A percentile compares a stretch with the other conserved stretches of the same genome.
phyloP scores from a whole-genome alignment of 2,113 vertebrate species.

The Bujurquina vittata region DNA sequence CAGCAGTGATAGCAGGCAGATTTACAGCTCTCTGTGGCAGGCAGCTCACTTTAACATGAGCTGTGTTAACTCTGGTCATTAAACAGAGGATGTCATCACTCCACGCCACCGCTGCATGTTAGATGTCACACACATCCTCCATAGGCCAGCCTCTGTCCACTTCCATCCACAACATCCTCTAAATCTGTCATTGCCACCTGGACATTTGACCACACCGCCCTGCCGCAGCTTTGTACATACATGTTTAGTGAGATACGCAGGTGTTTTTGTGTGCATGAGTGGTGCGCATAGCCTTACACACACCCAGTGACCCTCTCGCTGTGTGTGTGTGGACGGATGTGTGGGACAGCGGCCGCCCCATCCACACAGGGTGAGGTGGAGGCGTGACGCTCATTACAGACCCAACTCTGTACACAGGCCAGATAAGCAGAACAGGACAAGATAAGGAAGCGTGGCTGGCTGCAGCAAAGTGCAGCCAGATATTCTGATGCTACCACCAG shows the following conservation, averaged over 20 bases:
- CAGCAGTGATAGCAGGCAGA: slow-evolving; percentile 84
- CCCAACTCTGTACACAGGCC: slow-evolving; percentile 73
- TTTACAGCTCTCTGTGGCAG: slow-evolving; percentile 83
- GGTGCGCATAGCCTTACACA: slow-evolving; percentile 14
- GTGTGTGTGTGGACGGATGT: slow-evolving; percentile 74
- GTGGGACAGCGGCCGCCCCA: slow-evolving; percentile 82
- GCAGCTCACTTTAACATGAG: slow-evolving; percentile 82
- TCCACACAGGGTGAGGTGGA: slow-evolving; percentile 80
- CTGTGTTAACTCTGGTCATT: slow-evolving; percentile 88
- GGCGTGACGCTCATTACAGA: slow-evolving; percentile 69
- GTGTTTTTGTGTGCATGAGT: slow-evolving; percentile 41
- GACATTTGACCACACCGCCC: slow-evolving; percentile 85
- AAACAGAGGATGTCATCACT: slow-evolving; percentile 97
- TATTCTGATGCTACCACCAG: slow-evolving; percentile 59
- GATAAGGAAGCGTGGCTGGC: slow-evolving; percentile 73
- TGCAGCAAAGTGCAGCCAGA: slow-evolving; percentile 59
- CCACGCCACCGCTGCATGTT: slow-evolving; percentile 86
- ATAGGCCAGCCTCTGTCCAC: slow-evolving; percentile 90
- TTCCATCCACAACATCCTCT: slow-evolving; percentile 95
- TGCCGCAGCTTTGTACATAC: slow-evolving; percentile 44
- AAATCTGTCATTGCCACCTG: slow-evolving; percentile 97
- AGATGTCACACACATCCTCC: slow-evolving; percentile 91
- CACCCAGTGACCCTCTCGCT: slow-evolving; percentile 4
- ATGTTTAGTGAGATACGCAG: slow-evolving; percentile 48
- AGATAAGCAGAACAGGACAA: slow-evolving; percentile 83